Conservation (phyloP, 2,797 vertebrate species). For the Diplodus sargus region DNA sequence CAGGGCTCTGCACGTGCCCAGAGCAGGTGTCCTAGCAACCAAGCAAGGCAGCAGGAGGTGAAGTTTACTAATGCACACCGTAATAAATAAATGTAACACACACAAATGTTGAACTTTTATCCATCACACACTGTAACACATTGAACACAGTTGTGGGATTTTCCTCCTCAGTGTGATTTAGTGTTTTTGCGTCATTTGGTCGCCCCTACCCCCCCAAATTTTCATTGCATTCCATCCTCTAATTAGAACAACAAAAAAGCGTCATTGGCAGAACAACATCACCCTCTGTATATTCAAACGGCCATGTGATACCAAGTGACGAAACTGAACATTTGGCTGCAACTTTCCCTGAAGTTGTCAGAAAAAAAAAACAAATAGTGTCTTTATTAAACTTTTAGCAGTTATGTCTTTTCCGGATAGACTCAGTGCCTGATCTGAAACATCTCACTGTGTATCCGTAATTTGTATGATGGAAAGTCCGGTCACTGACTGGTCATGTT, state of each 20-base stretch:
- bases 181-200: conserved; percentile 40
- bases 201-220: conserved; percentile 26
- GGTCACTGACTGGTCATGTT: conserved; percentile 16
- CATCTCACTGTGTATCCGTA: conserved; percentile 13
- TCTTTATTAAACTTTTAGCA: neutral
- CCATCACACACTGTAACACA: conserved; percentile 23
- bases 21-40: conserved; percentile 78
- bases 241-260: conserved; percentile 53
- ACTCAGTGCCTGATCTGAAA: neutral
- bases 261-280: conserved; percentile 23
- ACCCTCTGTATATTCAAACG: conserved; percentile 3
- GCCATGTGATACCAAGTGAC: conserved; percentile 16
- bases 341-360: neutral
- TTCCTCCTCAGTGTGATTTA: conserved; percentile 38
- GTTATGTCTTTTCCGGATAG: neutral
- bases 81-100: neutral
- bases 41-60: conserved; percentile 27
- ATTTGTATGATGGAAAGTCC: conserved; percentile 19
- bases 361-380: neutral
- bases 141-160: conserved; percentile 46
- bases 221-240: conserved; percentile 32
- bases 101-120: neutral
- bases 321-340: neutral
- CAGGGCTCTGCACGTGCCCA: conserved; percentile 64
- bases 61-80: conserved; percentile 14